phyloP scores from a whole-genome alignment of 2,888 invertebrate genomes.

The Hyposoter dolosus region DNA sequence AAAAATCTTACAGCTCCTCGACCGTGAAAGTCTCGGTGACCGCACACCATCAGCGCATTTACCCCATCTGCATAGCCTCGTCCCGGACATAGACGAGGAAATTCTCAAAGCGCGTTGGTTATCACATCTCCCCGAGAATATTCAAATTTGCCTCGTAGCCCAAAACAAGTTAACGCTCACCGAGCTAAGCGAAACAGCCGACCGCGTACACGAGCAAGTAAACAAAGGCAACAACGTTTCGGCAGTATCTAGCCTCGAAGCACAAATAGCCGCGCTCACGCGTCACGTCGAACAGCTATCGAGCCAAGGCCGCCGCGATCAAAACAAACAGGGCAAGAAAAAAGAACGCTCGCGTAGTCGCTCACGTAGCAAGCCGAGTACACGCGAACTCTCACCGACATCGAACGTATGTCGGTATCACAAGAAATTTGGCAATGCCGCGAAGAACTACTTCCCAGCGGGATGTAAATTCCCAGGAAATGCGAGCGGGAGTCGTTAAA shows the following conservation, averaged over 20 bases:
- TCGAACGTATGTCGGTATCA: not conserved
- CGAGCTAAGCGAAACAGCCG: conserved; percentile 4
- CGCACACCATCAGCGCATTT: conserved; percentile 8
- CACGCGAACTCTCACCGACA: not conserved
- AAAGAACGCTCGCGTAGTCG: not conserved
- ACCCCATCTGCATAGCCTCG: conserved; percentile 25
- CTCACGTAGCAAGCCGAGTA: not conserved
- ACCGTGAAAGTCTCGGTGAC: conserved; percentile 37
- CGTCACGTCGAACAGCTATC: not conserved
- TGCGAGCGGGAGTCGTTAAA: not conserved
- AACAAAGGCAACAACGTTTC: not conserved
- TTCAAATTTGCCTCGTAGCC: not conserved
- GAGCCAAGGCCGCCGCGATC: not conserved
- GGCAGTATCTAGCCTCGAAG: not conserved
- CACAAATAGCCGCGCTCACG: not conserved
- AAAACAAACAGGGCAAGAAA: not conserved
- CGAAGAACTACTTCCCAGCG: not conserved
- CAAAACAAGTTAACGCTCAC: not conserved
- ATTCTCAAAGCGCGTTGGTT: conserved; percentile 25
- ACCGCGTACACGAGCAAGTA: conserved; percentile 9
- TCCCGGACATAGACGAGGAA: conserved; percentile 16
- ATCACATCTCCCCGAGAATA: conserved; percentile 20
- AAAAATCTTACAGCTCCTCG: conserved; percentile 12
- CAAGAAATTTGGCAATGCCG: not conserved
- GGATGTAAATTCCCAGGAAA: not conserved